Evolutionary conservation across 2,797 vertebrate genomes (phyloP).

Genomic region (Taeniopygia guttata): DNA sequence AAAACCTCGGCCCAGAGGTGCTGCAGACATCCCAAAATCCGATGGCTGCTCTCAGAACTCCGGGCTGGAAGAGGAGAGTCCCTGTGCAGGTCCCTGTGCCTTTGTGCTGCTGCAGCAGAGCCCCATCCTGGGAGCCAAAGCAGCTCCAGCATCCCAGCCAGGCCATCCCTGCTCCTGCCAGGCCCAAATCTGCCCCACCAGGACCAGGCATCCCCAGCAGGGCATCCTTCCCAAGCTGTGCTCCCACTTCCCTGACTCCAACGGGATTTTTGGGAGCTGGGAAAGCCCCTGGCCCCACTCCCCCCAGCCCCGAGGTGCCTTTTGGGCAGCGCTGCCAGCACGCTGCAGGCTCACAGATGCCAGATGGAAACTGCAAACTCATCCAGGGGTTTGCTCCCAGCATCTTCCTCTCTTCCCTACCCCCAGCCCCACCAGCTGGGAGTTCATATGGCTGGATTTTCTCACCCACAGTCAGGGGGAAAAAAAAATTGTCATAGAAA

Average conservation of each 20-base stretch:
- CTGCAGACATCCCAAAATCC: background rate
- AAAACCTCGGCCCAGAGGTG: background rate
- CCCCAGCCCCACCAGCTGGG: background rate
- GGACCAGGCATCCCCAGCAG: background rate
- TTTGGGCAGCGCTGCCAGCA: background rate
- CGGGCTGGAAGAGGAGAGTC: background rate
- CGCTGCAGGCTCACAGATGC: fast-evolving
- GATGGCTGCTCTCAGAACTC: fast-evolving
- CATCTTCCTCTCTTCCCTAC: background rate
- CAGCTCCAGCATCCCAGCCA: background rate
- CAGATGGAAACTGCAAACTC: background rate
- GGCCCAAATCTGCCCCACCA: fast-evolving
- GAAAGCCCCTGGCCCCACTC: fast-evolving
- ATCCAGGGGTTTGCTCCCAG: background rate
- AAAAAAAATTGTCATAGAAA: background rate
- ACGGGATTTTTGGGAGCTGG: fast-evolving
- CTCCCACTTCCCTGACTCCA: background rate
- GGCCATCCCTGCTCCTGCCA: background rate
- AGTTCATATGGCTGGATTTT: background rate
- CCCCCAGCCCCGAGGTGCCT: fast-evolving
- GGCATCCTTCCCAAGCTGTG: fast-evolving
- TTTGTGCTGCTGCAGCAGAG: background rate
- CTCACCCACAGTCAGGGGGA: background rate
- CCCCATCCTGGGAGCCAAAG: background rate
- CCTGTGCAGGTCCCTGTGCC: background rate